phyloP scores from a whole-genome alignment of 2,888 invertebrate species.

The Metallyticus violacea region DNA sequence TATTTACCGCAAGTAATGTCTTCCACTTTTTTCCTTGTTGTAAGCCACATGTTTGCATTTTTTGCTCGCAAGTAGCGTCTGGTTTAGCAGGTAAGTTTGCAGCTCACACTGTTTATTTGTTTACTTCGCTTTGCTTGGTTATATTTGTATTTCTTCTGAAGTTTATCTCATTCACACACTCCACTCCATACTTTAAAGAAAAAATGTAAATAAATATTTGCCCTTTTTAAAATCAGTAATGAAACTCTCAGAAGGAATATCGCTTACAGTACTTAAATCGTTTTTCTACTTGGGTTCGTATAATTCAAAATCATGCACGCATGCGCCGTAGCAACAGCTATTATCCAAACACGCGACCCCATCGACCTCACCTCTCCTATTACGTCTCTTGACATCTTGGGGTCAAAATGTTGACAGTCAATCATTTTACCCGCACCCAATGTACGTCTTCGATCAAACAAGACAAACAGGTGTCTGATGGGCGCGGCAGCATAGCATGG shows the following conservation, averaged over 20 bases:
- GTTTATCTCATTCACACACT: too few relatives aligned
- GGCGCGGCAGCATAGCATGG: background rate
- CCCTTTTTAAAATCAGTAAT: too few relatives aligned
- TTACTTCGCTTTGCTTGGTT: too few relatives aligned
- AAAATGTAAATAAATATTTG: too few relatives aligned
- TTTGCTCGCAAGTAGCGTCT: too few relatives aligned
- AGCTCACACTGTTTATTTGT: too few relatives aligned
- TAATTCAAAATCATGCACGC: background rate
- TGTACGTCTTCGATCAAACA: background rate
- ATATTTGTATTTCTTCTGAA: too few relatives aligned
- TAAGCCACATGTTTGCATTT: too few relatives aligned
- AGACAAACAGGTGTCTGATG: background rate
- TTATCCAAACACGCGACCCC: slow-evolving; percentile 21
- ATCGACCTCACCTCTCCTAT: slow-evolving; percentile 16
- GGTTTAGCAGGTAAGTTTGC: too few relatives aligned
- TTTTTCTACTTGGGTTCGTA: background rate
- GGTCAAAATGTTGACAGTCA: slow-evolving; percentile 28
- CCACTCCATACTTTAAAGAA: too few relatives aligned
- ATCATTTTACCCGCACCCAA: slow-evolving; percentile 15
- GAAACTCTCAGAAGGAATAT: background rate
- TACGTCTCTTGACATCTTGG: slow-evolving; percentile 17
- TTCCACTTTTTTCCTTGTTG: too few relatives aligned
- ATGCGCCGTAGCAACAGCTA: slow-evolving; percentile 13
- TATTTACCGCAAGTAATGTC: too few relatives aligned
- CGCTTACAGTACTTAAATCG: background rate